Evolutionary conservation across 2,113 vertebrate genomes (phyloP).

Genomic region (Macquaria ambigua): DNA sequence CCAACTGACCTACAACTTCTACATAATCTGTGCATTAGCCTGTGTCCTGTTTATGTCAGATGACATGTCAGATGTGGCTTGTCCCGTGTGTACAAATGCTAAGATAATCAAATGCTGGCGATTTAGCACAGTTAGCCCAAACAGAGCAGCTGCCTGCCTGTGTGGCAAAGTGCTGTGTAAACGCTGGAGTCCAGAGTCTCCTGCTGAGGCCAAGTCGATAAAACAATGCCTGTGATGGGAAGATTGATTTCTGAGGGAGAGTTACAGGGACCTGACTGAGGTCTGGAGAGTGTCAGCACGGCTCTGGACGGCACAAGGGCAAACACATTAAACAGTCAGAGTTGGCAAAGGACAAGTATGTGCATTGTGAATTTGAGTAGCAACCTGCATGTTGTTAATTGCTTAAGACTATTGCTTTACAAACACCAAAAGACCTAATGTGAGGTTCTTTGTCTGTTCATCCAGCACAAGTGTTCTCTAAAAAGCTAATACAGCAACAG

Average conservation of each 20-base stretch:
- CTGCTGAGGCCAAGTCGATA: constrained; percentile 24
- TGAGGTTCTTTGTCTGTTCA: background rate
- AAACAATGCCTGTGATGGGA: constrained; percentile 53
- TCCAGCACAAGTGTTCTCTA: background rate
- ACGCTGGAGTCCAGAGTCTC: constrained; percentile 33
- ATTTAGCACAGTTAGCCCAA: constrained; percentile 61
- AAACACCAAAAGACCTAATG: background rate
- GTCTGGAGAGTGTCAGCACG: constrained; percentile 55
- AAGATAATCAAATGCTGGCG: constrained; percentile 68
- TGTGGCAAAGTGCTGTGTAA: constrained; percentile 69
- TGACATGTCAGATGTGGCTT: constrained; percentile 15
- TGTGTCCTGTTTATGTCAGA: constrained; percentile 58
- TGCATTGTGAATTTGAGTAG: background rate
- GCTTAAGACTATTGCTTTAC: background rate
- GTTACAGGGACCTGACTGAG: constrained; percentile 17
- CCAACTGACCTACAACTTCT: constrained; percentile 7
- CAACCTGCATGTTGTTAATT: background rate
- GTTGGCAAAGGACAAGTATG: background rate
- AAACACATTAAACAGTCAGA: constrained; percentile 55
- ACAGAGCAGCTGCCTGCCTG: constrained; percentile 54
- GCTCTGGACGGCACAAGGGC: constrained; percentile 29
- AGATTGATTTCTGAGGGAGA: constrained; percentile 53
- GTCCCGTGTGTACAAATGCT: constrained; percentile 40
- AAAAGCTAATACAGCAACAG: background rate
- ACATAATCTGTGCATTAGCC: constrained; percentile 28